Evolutionary conservation across 2,113 vertebrate genomes (phyloP), one percentile per base, ranked within the genome.

Genomic region (Stegostoma tigrinum): DNA sequence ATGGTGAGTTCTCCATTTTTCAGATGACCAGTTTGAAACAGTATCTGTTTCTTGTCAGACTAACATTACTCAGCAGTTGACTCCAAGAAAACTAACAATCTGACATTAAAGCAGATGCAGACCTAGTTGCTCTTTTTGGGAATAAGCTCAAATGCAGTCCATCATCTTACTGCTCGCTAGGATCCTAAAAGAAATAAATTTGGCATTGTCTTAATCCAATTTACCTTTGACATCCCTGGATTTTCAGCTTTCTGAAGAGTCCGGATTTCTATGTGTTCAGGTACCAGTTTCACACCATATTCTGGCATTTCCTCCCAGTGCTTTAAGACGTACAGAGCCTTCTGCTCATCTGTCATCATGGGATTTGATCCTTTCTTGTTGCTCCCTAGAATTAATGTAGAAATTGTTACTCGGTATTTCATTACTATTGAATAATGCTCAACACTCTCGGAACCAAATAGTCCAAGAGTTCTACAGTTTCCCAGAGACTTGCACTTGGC

Each of bases 271-370:
- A 99, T 97, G 0, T 99, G 99, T 95, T 99, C 99, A 0, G 98
- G 98, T 19, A 99, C 98, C 96, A 99, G 97, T 94, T 97, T 97
- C 87, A 97, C 96, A 0, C 98, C 98, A 0, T 98, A 98, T 95
- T 98, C 98, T 0, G 97, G 98, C 98, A 99, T 99, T 96, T 99
- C 98, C 1, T 97, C 97, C 99, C 99, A 99, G 95, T 97, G 98
- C 17, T 97, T 97, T 70, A 99, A 97, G 95, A 99, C 98, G 0
- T 98, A 97, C 96, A 99, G 96, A 70, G 99, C 98, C 95, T 98
- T 98, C 38, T 98, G 98, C 96, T 99, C 98, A 95, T 99, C 98
- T 95, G 97, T 96, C 96, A 98, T 97, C 48, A 96, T 97, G 61
- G 97, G 96, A 66, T 97, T 97, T 45, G 97, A 96, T n/a, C 96